Evolutionary conservation across 2,797 vertebrate genomes (phyloP).

Genomic region (Centropyge bicolor): DNA sequence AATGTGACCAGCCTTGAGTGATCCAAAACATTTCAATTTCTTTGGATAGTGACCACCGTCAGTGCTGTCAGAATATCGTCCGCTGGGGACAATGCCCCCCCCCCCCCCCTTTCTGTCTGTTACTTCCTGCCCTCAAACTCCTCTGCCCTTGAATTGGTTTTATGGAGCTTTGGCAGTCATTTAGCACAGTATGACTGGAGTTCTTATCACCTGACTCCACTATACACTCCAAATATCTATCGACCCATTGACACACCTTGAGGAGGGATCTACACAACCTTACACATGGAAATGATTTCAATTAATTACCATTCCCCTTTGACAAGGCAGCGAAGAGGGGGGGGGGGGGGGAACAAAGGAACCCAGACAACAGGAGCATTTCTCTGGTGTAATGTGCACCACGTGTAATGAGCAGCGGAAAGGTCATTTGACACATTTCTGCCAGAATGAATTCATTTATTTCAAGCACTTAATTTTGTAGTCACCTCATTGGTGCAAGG

Average conservation of each 20-base stretch:
- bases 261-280: slow-evolving; percentile 78
- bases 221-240: slow-evolving; percentile 82
- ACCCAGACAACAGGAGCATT: slow-evolving; percentile 80
- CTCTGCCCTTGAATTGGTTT: slow-evolving; percentile 80
- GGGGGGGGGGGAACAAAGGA: slow-evolving; percentile 65
- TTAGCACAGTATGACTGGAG: slow-evolving; percentile 80
- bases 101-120: slow-evolving; percentile 37
- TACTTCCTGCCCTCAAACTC: slow-evolving; percentile 72
- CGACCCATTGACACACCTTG: slow-evolving; percentile 82
- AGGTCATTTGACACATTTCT: slow-evolving; percentile 88
- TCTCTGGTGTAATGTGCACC: slow-evolving; percentile 78
- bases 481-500: slow-evolving; percentile 74
- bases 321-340: slow-evolving; percentile 62
- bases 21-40: slow-evolving; percentile 83
- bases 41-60: slow-evolving; percentile 75
- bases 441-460: slow-evolving; percentile 86
- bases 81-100: slow-evolving; percentile 64
- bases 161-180: slow-evolving; percentile 78
- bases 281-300: slow-evolving; percentile 85
- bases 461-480: slow-evolving; percentile 85
- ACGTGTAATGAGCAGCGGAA: slow-evolving; percentile 84
- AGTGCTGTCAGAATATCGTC: slow-evolving; percentile 70
- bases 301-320: slow-evolving; percentile 84
- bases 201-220: slow-evolving; percentile 83
- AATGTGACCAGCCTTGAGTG: slow-evolving; percentile 82